Percentiles rank a stretch among this genome's conserved stretches.
Conservation (phyloP, 1,140 invertebrate species). For the Megathymus violae region DNA sequence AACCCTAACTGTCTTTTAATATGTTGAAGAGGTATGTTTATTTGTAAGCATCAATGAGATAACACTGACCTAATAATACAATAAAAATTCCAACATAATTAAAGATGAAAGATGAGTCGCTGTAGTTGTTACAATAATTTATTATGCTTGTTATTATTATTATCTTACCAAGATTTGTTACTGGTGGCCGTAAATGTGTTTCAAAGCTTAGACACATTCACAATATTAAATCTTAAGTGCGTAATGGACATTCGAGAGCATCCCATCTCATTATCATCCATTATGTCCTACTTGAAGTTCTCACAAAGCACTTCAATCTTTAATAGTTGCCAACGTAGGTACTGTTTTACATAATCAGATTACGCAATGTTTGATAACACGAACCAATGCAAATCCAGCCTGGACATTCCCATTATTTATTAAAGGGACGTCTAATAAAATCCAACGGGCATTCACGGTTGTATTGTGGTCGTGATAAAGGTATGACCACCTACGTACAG, state of each 20-base stretch:
- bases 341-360: slow-evolving; percentile 24
- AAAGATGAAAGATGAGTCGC: too few relatives aligned
- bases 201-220: too few relatives aligned
- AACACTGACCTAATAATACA: too few relatives aligned
- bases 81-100: too few relatives aligned
- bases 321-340: slow-evolving; percentile 8
- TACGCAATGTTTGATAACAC: slow-evolving; percentile 28
- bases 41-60: too few relatives aligned
- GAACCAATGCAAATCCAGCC: slow-evolving; percentile 22
- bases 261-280: neutral
- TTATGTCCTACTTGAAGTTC: neutral
- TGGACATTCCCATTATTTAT: slow-evolving; percentile 65
- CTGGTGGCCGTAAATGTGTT: too few relatives aligned
- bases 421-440: slow-evolving; percentile 70
- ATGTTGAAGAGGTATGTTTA: too few relatives aligned
- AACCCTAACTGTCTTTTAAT: too few relatives aligned
- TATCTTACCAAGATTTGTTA: too few relatives aligned
- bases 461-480: slow-evolving; percentile 67
- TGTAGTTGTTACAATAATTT: too few relatives aligned
- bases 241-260: neutral
- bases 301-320: slow-evolving; percentile 8
- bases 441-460: slow-evolving; percentile 52
- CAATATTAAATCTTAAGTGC: too few relatives aligned
- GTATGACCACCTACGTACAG: slow-evolving; percentile 70
- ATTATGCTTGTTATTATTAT: too few relatives aligned